phyloP scores from a whole-genome alignment of 2,888 invertebrate species.

The Ophioninae sp. region DNA sequence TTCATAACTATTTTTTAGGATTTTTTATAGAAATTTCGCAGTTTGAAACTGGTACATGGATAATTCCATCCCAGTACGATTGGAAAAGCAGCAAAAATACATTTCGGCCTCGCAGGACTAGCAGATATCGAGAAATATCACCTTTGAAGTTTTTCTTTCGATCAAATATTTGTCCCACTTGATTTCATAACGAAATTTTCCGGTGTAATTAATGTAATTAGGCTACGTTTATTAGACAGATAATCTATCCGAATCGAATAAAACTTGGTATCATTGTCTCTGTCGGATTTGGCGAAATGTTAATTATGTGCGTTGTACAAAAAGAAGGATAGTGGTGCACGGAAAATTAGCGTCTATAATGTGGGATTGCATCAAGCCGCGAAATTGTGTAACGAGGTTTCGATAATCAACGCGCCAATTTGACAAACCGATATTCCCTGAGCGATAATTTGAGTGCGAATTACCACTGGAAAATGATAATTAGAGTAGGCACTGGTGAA shows the following conservation, averaged over 20 bases:
- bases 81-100: too few species aligned
- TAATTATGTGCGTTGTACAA: background rate
- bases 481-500: background rate
- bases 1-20: too few species aligned
- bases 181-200: constrained; percentile 33
- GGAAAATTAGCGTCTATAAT: background rate
- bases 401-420: background rate
- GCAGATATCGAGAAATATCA: constrained; percentile 24
- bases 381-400: background rate
- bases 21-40: too few species aligned
- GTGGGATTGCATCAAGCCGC: background rate
- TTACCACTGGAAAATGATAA: background rate
- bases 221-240: background rate
- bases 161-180: constrained; percentile 40
- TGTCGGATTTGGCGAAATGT: background rate
- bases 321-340: background rate
- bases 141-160: constrained; percentile 23
- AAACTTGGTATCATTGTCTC: background rate
- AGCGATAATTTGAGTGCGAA: background rate
- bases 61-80: too few species aligned
- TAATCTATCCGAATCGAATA: background rate
- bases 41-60: too few species aligned
- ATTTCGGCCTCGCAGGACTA: constrained; percentile 6
- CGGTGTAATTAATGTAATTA: background rate
- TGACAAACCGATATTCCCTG: background rate